Evolutionary conservation across 2,888 invertebrate genomes (phyloP), one percentile per base, ranked within the genome.

Genomic region (Drosophila nr. perissopoda): DNA sequence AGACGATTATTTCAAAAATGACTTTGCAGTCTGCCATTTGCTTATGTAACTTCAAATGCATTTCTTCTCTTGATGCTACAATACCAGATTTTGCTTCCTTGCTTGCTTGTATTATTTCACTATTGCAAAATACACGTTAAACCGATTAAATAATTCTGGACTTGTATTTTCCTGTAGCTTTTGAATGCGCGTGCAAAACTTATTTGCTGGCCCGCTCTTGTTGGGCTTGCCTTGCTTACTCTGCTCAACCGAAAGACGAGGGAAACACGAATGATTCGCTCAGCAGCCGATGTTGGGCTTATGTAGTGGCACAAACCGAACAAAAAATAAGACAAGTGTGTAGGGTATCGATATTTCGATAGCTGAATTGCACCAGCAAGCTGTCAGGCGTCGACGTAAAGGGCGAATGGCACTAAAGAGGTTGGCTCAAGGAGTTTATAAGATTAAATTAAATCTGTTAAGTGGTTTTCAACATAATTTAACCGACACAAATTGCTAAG

Each of bases 41-140:
- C 79, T 83, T 83, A 83, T 83, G 74, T 74, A 83, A 83, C 73
- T 36, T 8, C 51, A 38, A 60, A 53, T 78, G 72, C 69, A 69
- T 72, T 51, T 58, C 49, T 54, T 66, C 56, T 58, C 36, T 57
- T 36, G 46, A n/a, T 51, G 21, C 40, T 53, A 58, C 36, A 54
- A 38, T 74, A 25, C 46, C 61, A 49, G 61, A 74, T 53, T 65
- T 66, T 71, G 40, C 11, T 38, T 70, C 36, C 21, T 60, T 67
- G 64, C 13, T 42, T 70, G 29, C n/a, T 57, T 70, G 64, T 64
- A 66, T 70, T 70, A 65, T 72, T 75, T 62, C 69, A 74, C 74
- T 65, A 38, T 80, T 66, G 72, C 68, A 59, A 72, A 75, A 79
- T 63, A 70, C 79, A 76, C 76, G 74, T 70, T 66, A 46, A 65